Evolutionary conservation across 2,888 invertebrate species (phyloP), one percentile per base, ranked within the genome.

Genomic region (Volucella zonaria): DNA sequence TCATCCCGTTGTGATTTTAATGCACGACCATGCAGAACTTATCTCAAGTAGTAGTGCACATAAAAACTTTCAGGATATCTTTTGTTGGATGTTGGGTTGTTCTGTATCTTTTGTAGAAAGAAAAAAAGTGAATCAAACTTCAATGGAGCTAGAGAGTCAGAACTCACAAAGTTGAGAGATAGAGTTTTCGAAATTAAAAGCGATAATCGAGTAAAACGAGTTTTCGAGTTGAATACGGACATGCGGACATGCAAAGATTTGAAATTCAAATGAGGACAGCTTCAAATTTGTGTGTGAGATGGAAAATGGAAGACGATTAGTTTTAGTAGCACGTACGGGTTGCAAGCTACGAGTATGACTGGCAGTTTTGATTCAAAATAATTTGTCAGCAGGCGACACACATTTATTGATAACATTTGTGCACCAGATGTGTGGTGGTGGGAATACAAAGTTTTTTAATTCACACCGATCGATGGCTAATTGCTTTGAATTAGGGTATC

Each of bases 181-280:
- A 1, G 15, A 42, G 31, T 56, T 6, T 18, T 47, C 31, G n/a
- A 77, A 74, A 79, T 79, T 83, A 59, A 79, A 83, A 66, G 52
- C 61, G 79, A 79, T 83, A 83, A 83, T 79, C 74, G 66, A 83
- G 70, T 59, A 62, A 68, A 82, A 78, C 52, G 56, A 82, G 78
- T 82, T 77, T 82, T 62, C 73, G 62, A 59, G 54, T 68, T 43
- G 52, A 75, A 45, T 58, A 51, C 9, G 40, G 18, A 52, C 61
- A 51, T 23, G 18, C 18, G 18, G 18, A 23, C 68, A 59, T 64
- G 52, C 47, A 59, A 9, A 58, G 64, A 66, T 83, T 83, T 83
- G 66, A 78, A 78, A 66, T 82, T 70, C n/a, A 70, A 82, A 74
- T 74, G 49, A 47, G 64, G 51, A 10, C 49, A 42, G 52, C 45